Conservation (phyloP, 37 sponge, comb jelly and placozoan genomes). For the Agelas oroides region DNA sequence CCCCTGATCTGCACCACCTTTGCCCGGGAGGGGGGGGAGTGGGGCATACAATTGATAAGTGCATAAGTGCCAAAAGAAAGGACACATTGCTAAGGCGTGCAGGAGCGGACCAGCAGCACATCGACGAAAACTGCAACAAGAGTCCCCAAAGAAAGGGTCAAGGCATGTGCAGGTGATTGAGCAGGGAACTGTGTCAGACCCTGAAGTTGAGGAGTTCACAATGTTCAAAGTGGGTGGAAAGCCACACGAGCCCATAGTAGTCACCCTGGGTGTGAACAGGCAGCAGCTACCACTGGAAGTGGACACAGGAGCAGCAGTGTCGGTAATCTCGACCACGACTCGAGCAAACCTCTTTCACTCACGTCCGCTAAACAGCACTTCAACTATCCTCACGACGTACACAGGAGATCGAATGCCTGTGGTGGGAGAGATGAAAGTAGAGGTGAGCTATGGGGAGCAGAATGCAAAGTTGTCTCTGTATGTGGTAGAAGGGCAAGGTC, state of each 20-base stretch:
- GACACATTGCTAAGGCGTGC: neutral
- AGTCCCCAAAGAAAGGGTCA: too few species aligned
- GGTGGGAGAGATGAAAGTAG: neutral
- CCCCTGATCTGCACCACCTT: too few species aligned
- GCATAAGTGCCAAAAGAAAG: constrained; percentile 9
- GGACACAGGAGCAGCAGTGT: constrained; percentile 24
- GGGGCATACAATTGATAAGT: too few species aligned
- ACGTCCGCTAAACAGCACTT: too few species aligned
- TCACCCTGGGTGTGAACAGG: too few species aligned
- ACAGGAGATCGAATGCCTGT: constrained; percentile 1
- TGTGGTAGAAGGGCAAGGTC: constrained; percentile 15
- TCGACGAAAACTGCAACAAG: neutral
- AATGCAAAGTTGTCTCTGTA: neutral
- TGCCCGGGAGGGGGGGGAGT: too few species aligned
- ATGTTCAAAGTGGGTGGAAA: neutral
- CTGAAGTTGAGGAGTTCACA: neutral
- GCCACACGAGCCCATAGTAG: too few species aligned
- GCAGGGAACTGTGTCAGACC: too few species aligned
- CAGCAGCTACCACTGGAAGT: neutral
- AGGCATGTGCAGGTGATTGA: too few species aligned
- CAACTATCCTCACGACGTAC: constrained; percentile 32
- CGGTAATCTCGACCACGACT: constrained; percentile 3
- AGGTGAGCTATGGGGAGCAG: neutral
- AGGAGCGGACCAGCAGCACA: neutral
- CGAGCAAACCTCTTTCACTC: too few species aligned